Conservation (phyloP, 1,140 invertebrate genomes). For the Gryllus bimaculatus region DNA sequence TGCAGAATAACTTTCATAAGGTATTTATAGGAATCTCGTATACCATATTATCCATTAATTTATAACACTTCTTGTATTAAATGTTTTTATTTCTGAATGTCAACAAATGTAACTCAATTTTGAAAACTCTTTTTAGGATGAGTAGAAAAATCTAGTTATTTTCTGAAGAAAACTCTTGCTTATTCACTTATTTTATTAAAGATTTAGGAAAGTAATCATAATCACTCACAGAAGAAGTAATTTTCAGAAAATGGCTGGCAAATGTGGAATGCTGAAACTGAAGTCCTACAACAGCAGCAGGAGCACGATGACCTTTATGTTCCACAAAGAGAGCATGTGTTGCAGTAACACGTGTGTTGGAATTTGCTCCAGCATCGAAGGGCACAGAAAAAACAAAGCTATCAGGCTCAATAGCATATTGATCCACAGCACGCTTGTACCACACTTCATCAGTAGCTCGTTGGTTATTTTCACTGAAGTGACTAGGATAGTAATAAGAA, state of each 20-base stretch:
- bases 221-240: constrained; percentile 66
- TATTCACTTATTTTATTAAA: neutral
- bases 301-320: constrained; percentile 68
- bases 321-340: constrained; percentile 86
- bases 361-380: constrained; percentile 58
- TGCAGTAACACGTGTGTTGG: constrained; percentile 68
- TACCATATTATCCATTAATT: too few relatives aligned
- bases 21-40: too few relatives aligned
- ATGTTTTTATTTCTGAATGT: too few relatives aligned
- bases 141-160: neutral
- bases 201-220: neutral
- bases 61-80: too few relatives aligned
- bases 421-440: constrained; percentile 88
- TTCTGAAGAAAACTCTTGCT: constrained; percentile 3
- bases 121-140: neutral
- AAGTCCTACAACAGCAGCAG: constrained; percentile 81
- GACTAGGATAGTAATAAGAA: constrained; percentile 42
- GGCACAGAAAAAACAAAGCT: constrained; percentile 89
- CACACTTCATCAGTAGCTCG: constrained; percentile 81
- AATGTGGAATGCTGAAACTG: constrained; percentile 74
- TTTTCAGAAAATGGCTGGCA: constrained; percentile 73
- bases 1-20: too few relatives aligned
- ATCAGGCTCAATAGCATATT: constrained; percentile 72
- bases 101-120: too few relatives aligned
- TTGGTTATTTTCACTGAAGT: constrained; percentile 71